Percentiles rank a stretch among this genome's conserved stretches.
phyloP scores from a whole-genome alignment of 2,797 vertebrate species.

The Eurystomus glaucurus region DNA sequence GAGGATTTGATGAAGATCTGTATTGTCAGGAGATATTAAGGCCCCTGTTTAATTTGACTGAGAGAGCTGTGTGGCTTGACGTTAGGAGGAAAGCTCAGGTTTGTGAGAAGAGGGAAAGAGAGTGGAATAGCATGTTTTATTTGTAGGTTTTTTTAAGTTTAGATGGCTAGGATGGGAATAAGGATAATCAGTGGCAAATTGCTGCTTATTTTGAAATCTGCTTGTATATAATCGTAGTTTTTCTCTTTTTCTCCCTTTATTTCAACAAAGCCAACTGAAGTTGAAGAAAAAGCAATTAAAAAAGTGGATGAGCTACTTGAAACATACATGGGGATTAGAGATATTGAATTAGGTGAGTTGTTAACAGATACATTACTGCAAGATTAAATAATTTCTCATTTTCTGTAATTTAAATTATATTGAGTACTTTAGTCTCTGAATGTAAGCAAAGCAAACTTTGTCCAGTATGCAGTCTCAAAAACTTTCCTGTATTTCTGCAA shows the following conservation, averaged over 20 bases:
- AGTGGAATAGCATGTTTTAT: not conserved
- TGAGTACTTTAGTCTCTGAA: not conserved
- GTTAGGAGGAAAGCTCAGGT: not conserved
- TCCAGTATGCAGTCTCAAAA: not conserved
- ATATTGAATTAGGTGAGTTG: constrained; percentile 92
- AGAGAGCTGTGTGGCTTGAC: not conserved
- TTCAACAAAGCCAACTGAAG: constrained; percentile 88
- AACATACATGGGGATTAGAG: constrained; percentile 97
- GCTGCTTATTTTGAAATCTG: not conserved
- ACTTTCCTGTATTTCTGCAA: not conserved
- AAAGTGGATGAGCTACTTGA: constrained; percentile 96
- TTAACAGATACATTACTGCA: not conserved
- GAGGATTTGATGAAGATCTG: not conserved
- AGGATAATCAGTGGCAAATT: not conserved
- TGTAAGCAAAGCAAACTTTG: not conserved
- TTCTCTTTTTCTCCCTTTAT: constrained; percentile 21
- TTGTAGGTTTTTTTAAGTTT: not conserved
- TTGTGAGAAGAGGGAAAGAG: not conserved
- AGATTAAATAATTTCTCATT: not conserved
- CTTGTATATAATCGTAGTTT: not conserved
- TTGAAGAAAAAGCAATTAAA: constrained; percentile 92
- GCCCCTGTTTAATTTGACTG: not conserved
- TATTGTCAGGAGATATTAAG: not conserved
- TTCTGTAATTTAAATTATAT: not conserved
- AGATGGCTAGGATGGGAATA: not conserved